Base-by-base conservation (phyloP, 1,140 invertebrate genomes). In the Chrysopa pallens region DNA sequence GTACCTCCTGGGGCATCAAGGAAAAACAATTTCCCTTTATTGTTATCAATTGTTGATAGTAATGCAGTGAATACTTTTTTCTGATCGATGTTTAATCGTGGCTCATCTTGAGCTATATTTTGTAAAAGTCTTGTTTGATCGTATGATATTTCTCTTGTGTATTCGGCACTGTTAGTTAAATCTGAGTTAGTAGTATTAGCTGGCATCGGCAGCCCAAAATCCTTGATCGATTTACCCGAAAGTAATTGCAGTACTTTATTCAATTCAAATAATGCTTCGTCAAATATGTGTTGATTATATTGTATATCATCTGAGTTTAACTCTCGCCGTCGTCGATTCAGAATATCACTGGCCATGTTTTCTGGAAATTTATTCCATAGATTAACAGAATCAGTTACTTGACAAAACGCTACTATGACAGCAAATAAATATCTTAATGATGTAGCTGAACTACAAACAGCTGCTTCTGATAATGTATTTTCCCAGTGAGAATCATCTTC, bases 401-500 rank as follows among this genome's bases (percentile, higher is more conserved):
- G 39, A 45, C 39, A 48, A 39, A 45, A 45, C 31, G 17, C 36
- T 38, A 48, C 9, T 29, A 44, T 46, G 14, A 47, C 23, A 2
- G 46, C 35, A 41, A 47, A 47, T 27, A 47, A 27, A 23, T 42
- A 29, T 38, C 46, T 28, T 27, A 44, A 31, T 36, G 14, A 36
- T 27, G 23, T 27, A 38, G 38, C 31, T 36, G 38, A 29, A 38
- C 39, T 9, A 9, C 36, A 42, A 15, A 49, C 9, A 36, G 29
- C 42, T 37, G 41, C 36, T 27, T 23, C 17, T 23, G 17, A 23
- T 23, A 23, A 23, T 37, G 43, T 48, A 5, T 11, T 12, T 15
- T 49, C 43, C 58, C 58, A 60, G 31, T 59, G 49, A 9, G 43
- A 23, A 43, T 63, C 55, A 42, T 62, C 45, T 44, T 60, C 52